A percentile compares a stretch with the other conserved stretches of the same genome.
phyloP scores from a whole-genome alignment of 2,113 vertebrate species.

The Phaethon lepturus region DNA sequence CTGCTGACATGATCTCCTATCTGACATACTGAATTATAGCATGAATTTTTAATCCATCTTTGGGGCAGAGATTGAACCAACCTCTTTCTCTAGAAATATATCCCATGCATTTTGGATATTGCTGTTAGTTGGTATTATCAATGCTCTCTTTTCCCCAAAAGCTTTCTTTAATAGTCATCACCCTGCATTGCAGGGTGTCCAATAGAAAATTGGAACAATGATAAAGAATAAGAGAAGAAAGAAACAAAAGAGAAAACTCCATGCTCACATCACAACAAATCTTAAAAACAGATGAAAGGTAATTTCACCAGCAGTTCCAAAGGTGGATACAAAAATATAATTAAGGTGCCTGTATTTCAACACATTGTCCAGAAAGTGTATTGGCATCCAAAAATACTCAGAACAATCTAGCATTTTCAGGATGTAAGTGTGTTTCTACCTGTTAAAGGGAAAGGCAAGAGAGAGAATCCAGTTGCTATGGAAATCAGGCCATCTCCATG shows the following conservation, averaged over 20 bases:
- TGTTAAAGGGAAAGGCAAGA: conserved; percentile 58
- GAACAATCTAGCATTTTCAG: conserved; percentile 22
- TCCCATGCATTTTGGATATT: not conserved
- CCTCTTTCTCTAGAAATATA: not conserved
- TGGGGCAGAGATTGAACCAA: not conserved
- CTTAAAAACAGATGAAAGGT: not conserved
- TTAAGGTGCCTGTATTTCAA: not conserved
- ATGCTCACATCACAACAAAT: not conserved
- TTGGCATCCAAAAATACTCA: not conserved
- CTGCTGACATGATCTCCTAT: not conserved
- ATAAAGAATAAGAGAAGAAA: not conserved
- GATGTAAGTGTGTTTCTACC: conserved; percentile 44
- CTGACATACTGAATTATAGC: not conserved
- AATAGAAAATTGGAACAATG: not conserved
- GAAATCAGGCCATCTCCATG: conserved; percentile 73
- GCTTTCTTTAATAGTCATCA: not conserved
- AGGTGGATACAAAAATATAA: not conserved
- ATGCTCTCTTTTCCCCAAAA: not conserved
- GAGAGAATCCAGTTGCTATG: conserved; percentile 71
- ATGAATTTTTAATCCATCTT: not conserved
- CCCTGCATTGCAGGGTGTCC: not conserved
- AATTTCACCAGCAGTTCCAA: not conserved
- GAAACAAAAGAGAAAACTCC: not conserved
- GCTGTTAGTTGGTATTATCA: not conserved
- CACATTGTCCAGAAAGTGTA: not conserved